Conservation (phyloP, 2,797 vertebrate species). For the Acanthurus leucopareius region DNA sequence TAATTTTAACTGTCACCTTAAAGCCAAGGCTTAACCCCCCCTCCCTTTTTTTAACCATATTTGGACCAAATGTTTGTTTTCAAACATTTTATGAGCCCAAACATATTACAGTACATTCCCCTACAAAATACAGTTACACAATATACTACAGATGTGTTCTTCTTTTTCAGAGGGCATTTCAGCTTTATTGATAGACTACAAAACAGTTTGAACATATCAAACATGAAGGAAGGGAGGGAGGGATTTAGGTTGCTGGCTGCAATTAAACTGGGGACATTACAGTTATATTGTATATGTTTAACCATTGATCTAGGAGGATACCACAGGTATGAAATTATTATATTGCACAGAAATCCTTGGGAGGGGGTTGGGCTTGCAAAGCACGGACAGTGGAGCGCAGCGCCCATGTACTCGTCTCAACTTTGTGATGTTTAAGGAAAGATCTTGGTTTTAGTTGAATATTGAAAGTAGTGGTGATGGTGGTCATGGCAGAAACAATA, state of each 20-base stretch:
- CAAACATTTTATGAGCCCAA: too few relatives aligned
- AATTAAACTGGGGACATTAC: background rate
- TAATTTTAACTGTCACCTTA: background rate
- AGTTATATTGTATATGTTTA: background rate
- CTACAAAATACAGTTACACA: background rate
- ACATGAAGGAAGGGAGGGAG: background rate
- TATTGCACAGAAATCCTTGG: background rate
- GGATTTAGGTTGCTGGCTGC: background rate
- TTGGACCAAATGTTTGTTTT: background rate
- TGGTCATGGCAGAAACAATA: too few relatives aligned
- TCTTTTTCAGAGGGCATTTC: background rate
- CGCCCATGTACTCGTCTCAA: background rate
- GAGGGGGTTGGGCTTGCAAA: too few relatives aligned
- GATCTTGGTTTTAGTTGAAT: background rate
- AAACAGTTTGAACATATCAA: background rate
- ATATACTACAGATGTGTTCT: background rate
- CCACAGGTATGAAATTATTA: too few relatives aligned
- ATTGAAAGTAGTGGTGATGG: background rate
- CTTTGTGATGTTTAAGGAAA: background rate
- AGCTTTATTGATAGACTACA: background rate
- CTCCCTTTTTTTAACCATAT: background rate
- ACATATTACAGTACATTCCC: too few relatives aligned
- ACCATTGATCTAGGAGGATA: too few relatives aligned
- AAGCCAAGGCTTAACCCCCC: background rate
- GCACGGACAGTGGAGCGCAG: background rate